Conservation (phyloP, 2,888 invertebrate genomes). For the Pardosa pseudoannulata region DNA sequence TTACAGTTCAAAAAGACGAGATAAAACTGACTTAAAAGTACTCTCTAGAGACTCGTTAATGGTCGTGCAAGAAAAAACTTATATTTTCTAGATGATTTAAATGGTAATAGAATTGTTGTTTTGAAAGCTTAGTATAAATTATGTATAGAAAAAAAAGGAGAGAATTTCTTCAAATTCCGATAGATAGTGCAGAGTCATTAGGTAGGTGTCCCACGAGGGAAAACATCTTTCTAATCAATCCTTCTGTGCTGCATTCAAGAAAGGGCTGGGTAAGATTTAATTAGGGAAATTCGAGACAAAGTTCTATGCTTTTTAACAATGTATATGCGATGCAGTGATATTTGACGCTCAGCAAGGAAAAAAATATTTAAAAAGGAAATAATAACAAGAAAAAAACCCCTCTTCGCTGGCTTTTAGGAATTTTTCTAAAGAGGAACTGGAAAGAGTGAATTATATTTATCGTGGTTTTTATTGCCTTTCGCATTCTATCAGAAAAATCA, state of each 20-base stretch:
- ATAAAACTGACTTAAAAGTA: not conserved
- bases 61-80: not conserved
- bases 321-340: too few species aligned
- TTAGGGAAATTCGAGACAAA: not conserved
- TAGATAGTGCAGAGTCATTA: not conserved
- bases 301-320: too few species aligned
- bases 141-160: not conserved
- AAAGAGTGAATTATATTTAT: too few species aligned
- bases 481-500: too few species aligned
- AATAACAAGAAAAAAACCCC: too few species aligned
- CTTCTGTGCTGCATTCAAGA: not conserved
- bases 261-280: not conserved
- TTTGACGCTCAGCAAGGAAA: too few species aligned
- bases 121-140: not conserved
- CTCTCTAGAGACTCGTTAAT: not conserved
- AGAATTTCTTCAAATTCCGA: not conserved
- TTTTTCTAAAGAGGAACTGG: too few species aligned
- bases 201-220: not conserved
- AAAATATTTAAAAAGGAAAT: too few species aligned
- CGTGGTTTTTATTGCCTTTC: too few species aligned
- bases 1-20: not conserved
- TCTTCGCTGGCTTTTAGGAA: too few species aligned
- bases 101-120: constrained; percentile 1
- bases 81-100: constrained; percentile 13
- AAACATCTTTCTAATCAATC: not conserved